These are phyloP conservation scores for Palythoa heliodiscus DNA, from an alignment of 92 coral and sea anemone genomes.

Conservation along the genomic window DNA sequence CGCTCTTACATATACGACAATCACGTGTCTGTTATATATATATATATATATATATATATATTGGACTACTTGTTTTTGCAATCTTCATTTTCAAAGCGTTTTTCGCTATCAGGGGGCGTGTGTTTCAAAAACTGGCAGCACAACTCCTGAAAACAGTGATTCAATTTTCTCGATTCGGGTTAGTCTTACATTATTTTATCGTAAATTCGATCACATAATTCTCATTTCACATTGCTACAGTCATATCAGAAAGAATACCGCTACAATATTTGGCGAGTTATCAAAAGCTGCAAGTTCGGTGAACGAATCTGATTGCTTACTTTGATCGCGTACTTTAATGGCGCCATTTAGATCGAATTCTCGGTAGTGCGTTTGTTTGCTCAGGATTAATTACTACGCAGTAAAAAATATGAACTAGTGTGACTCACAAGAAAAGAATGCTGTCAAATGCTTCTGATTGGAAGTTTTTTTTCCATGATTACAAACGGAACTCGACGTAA, in stretches of 20 bases:
- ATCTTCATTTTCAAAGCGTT: neutral
- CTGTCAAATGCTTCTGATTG: neutral
- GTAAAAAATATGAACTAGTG: neutral
- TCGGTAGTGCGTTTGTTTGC: neutral
- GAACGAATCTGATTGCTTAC: neutral
- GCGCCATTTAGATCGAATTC: conserved; percentile 13
- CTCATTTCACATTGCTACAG: neutral
- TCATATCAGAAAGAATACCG: neutral
- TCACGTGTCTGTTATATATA: neutral
- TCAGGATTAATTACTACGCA: conserved; percentile 20
- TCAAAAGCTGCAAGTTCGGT: neutral
- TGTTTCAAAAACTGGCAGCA: neutral
- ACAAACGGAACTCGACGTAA: neutral
- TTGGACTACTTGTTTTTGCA: neutral
- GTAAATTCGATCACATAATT: neutral
- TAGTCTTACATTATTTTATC: neutral
- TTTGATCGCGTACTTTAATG: neutral
- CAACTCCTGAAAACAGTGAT: neutral
- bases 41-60: neutral
- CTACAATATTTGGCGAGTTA: too few species aligned
- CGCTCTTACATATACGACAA: too few species aligned
- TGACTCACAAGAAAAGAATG: neutral
- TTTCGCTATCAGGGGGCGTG: neutral
- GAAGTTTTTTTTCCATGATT: neutral
- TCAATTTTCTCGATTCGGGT: neutral